Conservation (phyloP, 2,113 vertebrate genomes). For the Puntigrus tetrazona region DNA sequence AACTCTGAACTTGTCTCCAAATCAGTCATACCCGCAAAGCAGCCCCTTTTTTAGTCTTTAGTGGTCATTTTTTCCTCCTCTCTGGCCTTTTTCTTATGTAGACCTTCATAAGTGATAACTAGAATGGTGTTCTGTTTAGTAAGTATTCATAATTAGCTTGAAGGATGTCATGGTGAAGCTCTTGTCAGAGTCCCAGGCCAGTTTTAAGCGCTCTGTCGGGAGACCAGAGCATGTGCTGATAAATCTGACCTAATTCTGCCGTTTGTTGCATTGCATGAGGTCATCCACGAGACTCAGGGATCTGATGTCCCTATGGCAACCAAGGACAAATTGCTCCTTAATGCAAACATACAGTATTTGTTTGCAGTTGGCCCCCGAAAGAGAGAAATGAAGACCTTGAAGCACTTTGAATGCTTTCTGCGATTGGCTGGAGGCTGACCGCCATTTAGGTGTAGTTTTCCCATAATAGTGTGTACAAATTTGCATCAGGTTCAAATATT, state of each 20-base stretch:
- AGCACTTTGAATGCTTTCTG: background rate
- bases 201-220: conserved; percentile 66
- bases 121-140: conserved; percentile 52
- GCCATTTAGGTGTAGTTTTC: background rate
- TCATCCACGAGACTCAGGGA: background rate
- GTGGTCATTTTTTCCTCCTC: background rate
- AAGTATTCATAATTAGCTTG: conserved; percentile 72
- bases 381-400: conserved; percentile 2
- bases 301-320: conserved; percentile 43
- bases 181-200: conserved; percentile 64
- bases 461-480: background rate
- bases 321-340: conserved; percentile 40
- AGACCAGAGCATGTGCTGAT: conserved; percentile 55
- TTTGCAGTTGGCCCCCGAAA: conserved; percentile 18
- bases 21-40: background rate
- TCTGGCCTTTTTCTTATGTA: conserved; percentile 47
- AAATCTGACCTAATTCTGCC: conserved; percentile 63
- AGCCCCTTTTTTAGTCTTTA: background rate
- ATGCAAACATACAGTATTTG: conserved; percentile 38
- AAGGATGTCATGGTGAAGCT: conserved; percentile 61
- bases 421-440: background rate
- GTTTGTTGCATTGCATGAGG: conserved; percentile 17
- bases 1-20: background rate
- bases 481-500: background rate
- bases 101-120: conserved; percentile 55